Conservation (phyloP, 2,113 vertebrate genomes). For the Rhinolophus sinicus region DNA sequence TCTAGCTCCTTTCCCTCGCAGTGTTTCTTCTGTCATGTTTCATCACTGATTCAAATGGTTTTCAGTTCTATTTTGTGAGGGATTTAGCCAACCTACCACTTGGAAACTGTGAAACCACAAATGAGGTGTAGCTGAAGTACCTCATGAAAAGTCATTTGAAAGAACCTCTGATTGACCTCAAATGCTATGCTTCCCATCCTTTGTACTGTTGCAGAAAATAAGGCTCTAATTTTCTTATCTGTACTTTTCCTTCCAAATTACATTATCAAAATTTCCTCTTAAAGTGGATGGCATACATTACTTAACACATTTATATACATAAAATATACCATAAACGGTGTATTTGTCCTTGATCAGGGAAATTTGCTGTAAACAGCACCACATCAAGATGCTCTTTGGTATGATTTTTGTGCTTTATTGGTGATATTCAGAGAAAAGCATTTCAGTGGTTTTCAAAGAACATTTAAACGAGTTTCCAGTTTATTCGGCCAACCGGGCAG, state of each 20-base stretch:
- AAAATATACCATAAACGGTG: slow-evolving; percentile 12
- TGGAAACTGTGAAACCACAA: neutral
- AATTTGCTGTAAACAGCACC: slow-evolving; percentile 33
- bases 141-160: slow-evolving; percentile 36
- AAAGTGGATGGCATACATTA: neutral
- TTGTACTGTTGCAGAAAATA: neutral
- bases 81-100: neutral
- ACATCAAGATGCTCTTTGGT: neutral
- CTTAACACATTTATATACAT: neutral
- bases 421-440: slow-evolving; percentile 40
- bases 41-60: neutral
- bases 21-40: neutral
- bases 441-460: slow-evolving; percentile 65
- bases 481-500: neutral
- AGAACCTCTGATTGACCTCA: slow-evolving; percentile 9
- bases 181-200: neutral
- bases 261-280: slow-evolving; percentile 4
- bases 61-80: neutral
- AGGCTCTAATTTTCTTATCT: slow-evolving; percentile 37
- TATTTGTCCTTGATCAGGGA: slow-evolving; percentile 3
- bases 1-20: neutral
- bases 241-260: slow-evolving; percentile 42
- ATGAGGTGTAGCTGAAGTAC: neutral
- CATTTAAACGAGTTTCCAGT: slow-evolving; percentile 8
- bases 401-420: slow-evolving; percentile 18